Evolutionary conservation across 2,113 vertebrate species (phyloP), one percentile per base, ranked within the genome.

Genomic region (Garra rufa): DNA sequence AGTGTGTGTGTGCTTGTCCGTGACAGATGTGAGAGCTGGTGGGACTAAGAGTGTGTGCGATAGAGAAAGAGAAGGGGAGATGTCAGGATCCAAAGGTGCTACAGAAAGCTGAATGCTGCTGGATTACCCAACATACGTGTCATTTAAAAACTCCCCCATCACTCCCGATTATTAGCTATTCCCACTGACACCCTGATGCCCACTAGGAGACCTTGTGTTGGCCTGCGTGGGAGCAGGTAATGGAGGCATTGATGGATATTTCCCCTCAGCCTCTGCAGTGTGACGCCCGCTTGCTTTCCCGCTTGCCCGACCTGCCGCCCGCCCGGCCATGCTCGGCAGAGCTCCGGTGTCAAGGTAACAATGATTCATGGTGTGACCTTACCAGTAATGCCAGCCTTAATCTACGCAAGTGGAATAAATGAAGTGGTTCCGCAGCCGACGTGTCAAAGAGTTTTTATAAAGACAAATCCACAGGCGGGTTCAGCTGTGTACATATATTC

Each of bases 351-450:
- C 92, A 90, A 75, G 87, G 92, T 95, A 94, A 95, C 93, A 92
- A 92, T 94, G 94, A 95, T 94, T 92, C 93, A 95, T 93, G 91
- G 92, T 92, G 93, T 95, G 94, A 95, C 94, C 94, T 95, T 94
- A 94, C 93, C 91, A 92, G 93, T 95, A 94, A 95, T 94, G 94
- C 92, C 93, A 94, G 93, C 91, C 94, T 94, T 95, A 94, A 95
- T 95, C 94, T 94, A 93, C 92, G 87, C 92, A 92, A 93, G 94
- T 94, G 94, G 93, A 93, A 95, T 93, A 94, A 94, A 95, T 95
- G 94, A 94, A 95, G 93, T 93, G 92, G 92, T 90, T 91, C 88
- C 85, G 85, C 91, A 90, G 91, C 87, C 81, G 92, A 92, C 90
- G 91, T 93, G 93, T 94, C 93, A 93, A 82, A 76, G 89, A 83